These are phyloP conservation scores for Heliconius ethilla DNA, from an alignment of 2,888 invertebrate genomes.

Conservation along the genomic window DNA sequence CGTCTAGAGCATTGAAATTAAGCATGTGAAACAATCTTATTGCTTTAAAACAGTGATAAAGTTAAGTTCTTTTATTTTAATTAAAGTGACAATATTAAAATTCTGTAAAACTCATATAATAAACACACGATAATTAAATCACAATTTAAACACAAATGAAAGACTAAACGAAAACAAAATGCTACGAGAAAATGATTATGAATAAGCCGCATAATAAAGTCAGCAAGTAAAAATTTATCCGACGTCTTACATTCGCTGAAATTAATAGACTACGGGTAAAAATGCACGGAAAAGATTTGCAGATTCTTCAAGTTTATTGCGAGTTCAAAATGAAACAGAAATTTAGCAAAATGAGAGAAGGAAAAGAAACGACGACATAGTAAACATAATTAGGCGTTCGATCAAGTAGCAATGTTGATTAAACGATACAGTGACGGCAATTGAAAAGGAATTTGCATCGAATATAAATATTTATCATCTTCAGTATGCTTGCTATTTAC, in stretches of 20 bases:
- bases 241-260: slow-evolving; percentile 33
- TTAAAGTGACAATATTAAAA: neutral
- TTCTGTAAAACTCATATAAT: neutral
- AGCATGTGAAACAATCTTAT: neutral
- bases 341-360: slow-evolving; percentile 54
- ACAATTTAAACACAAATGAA: slow-evolving; percentile 2
- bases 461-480: slow-evolving; percentile 40
- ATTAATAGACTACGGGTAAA: slow-evolving; percentile 41
- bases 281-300: slow-evolving; percentile 43
- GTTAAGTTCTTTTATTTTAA: neutral
- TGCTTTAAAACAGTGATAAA: neutral
- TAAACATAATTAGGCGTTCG: slow-evolving; percentile 70
- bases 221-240: slow-evolving; percentile 31
- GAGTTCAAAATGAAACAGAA: slow-evolving; percentile 48
- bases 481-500: neutral
- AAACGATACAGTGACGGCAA: slow-evolving; percentile 54
- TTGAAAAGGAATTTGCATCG: slow-evolving; percentile 42
- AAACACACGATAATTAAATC: neutral
- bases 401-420: slow-evolving; percentile 63
- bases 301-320: slow-evolving; percentile 45
- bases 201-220: slow-evolving; percentile 29
- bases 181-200: neutral
- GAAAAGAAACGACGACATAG: slow-evolving; percentile 59
- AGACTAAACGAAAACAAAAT: slow-evolving; percentile 27
- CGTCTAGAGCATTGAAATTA: slow-evolving; percentile 2